Evolutionary conservation across 2,797 vertebrate genomes (phyloP), one percentile per base, ranked within the genome.

Genomic region (Pangasius krempfi): DNA sequence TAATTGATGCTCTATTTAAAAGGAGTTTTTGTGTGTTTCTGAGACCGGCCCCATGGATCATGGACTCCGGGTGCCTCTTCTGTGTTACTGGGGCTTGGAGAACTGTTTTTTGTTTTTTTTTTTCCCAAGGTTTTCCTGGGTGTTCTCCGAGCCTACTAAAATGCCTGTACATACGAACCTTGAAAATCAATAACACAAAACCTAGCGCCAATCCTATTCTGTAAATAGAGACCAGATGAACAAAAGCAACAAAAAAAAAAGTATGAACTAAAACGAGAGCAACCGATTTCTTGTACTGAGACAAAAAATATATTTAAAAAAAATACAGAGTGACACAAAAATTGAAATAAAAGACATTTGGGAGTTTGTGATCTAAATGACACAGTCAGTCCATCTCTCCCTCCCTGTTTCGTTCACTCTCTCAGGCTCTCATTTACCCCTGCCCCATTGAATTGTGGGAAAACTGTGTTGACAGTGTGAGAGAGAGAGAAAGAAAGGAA

Each of bases 141-240:
- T 86, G 90, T 90, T 89, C 88, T 88, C 90, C 86, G 78, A 91
- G 94, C 95, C 92, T 90, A 70, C n/a, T 54, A 37, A 94, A 94
- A 60, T 89, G 80, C 79, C 80, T 97, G 96, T 97, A 97, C 93
- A 97, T 96, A 97, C 84, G 91, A 95, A 91, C 94, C 94, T 94
- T 93, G 94, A 47, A 87, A 88, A 86, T 80, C 88, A 70, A 70
- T 84, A 84, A 70, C 73, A 93, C 92, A 94, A 94, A 95, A 92
- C 92, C 95, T 90, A 88, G 90, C 86, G 95, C 95, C 96, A 95
- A 95, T 96, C 94, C 91, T 96, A 95, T 94, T 91, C 91, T 96
- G 96, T 96, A 96, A 95, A 96, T 96, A 96, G 92, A 95, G 83
- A 93, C 94, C 95, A 93, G 94, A 95, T 92, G 94, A 96, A 94